Base-by-base conservation (phyloP, 2,797 vertebrate genomes). In the Amblyraja radiata region DNA sequence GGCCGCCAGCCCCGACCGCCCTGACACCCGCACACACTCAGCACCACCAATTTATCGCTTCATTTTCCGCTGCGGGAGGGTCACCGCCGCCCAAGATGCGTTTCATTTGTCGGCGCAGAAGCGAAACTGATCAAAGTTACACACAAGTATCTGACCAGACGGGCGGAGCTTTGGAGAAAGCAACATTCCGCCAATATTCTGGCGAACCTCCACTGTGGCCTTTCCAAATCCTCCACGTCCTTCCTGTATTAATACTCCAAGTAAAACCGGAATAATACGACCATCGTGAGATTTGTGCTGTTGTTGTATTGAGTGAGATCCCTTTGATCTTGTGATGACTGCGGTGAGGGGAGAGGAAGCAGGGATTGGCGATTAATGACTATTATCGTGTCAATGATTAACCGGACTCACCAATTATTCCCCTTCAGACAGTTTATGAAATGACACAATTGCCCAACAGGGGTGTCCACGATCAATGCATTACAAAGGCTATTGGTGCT, bases 1-100 rank as follows among this genome's bases (percentile, higher is more conserved):
- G 90, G 68, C 36, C 21, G 84, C 61, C 61, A 88, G 61, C 61
- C 14, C 16, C 63, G 2, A 21, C 21, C 90, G 21, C 71, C 68
- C 88, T 86, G 58, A 71, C 68, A 46, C 90, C 11, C 90, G 54
- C 90, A 92, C 90, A 76, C 90, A 76, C 39, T 76, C 39, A 68
- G 13, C 61, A 46, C 11, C 71, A 74, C 39, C 90, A 58, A 92
- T 92, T 74, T 92, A 58, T 54, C 90, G 90, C 32, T 74, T 46
- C 28, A 92, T 76, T 92, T 92, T 76, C 90, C 90, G 90, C 90
- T 54, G 39, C 28, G 68, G 46, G 71, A 92, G 84, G 84, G 68
- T 8, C 23, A 73, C 73, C 28, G 2, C 90, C 81, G 39, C 81
- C 23, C 81, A 84, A 61, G 81, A 25, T 58, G 80, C 80, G 36